These are phyloP conservation scores for Erpobdella octoculata DNA, from an alignment of 2,888 invertebrate genomes.

Conservation along the genomic window DNA sequence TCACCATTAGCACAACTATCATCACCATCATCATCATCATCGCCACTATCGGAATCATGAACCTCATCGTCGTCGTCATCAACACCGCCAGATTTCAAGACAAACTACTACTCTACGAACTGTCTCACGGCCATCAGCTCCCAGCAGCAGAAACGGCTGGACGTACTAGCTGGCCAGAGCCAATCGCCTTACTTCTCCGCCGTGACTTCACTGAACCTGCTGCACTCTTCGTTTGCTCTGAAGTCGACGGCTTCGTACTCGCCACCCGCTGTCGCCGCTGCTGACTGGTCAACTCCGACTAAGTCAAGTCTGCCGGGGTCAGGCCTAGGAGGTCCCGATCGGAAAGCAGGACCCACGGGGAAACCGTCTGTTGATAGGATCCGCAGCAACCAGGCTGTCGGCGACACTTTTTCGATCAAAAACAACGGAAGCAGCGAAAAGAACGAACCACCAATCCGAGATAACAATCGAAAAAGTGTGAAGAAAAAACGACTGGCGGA, in stretches of 20 bases:
- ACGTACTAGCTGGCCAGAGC: not conserved
- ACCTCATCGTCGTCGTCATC: not conserved
- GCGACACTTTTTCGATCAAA: too few relatives aligned
- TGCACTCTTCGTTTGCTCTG: too few relatives aligned
- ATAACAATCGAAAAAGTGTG: too few relatives aligned
- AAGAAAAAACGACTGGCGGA: too few relatives aligned
- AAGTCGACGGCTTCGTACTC: not conserved
- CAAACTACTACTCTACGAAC: not conserved
- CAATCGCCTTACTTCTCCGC: constrained; percentile 4
- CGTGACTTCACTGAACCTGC: too few relatives aligned
- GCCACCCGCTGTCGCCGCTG: not conserved
- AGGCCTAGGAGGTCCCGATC: not conserved
- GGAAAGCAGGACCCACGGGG: too few relatives aligned
- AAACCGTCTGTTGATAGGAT: too few relatives aligned
- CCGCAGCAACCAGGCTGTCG: too few relatives aligned
- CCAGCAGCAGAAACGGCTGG: not conserved
- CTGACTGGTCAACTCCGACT: not conserved
- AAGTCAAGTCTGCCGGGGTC: not conserved
- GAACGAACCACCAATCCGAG: too few relatives aligned
- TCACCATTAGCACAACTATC: not conserved
- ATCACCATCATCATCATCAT: not conserved
- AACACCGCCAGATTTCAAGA: not conserved
- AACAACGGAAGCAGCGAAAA: too few relatives aligned
- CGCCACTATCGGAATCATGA: not conserved
- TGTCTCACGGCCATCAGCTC: not conserved